Evolutionary conservation across 1,140 invertebrate genomes (phyloP).

Genomic region (Anadara kagoshimensis): DNA sequence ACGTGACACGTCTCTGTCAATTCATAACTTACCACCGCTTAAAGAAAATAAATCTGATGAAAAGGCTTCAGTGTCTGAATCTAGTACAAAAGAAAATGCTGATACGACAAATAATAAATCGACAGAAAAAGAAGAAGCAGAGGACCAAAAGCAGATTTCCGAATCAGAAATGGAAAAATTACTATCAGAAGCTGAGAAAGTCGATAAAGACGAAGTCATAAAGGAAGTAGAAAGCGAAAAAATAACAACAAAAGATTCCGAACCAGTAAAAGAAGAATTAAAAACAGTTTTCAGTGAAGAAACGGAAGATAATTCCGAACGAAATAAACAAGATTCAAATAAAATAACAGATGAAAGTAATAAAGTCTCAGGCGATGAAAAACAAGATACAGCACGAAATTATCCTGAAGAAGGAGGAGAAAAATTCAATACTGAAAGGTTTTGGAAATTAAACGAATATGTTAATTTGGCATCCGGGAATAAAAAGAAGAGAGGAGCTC

Average conservation of each 20-base stretch:
- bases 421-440: not conserved
- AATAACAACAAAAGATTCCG: not conserved
- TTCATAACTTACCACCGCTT: no score
- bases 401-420: not conserved
- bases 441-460: not conserved
- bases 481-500: slow-evolving; percentile 1
- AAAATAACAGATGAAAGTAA: slow-evolving; percentile 6
- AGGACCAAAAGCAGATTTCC: slow-evolving; percentile 5
- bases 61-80: no score
- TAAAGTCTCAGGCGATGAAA: not conserved
- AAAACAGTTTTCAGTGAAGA: no score
- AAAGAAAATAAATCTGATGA: no score
- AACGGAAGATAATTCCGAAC: no score
- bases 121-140: not conserved
- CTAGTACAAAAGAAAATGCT: not conserved
- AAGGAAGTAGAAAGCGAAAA: not conserved
- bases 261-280: slow-evolving; percentile 5
- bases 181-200: slow-evolving; percentile 18
- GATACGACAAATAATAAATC: not conserved
- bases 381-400: not conserved
- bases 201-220: not conserved
- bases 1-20: no score
- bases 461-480: not conserved
- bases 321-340: not conserved
- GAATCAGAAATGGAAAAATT: slow-evolving; percentile 13